phyloP scores from a whole-genome alignment of 2,888 invertebrate species.

The Trilocha varians region DNA sequence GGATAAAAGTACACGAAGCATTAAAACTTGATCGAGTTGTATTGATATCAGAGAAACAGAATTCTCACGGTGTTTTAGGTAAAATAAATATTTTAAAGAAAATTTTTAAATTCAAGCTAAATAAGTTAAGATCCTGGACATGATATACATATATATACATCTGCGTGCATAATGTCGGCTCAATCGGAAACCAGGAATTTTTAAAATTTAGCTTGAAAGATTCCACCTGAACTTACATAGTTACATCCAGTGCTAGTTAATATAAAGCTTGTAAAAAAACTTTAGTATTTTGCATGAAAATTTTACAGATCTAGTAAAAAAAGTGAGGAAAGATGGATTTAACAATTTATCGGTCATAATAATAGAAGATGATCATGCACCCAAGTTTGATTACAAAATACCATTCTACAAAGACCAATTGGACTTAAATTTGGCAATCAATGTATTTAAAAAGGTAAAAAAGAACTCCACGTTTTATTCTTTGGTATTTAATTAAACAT shows the following conservation, averaged over 20 bases:
- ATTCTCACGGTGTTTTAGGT: conserved; percentile 38
- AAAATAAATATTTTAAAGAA: too few relatives aligned
- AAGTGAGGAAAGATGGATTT: conserved; percentile 74
- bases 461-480: background rate
- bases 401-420: conserved; percentile 66
- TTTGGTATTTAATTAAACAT: background rate
- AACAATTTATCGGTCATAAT: conserved; percentile 57
- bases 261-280: too few relatives aligned
- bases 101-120: too few relatives aligned
- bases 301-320: conserved; percentile 77
- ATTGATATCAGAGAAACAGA: conserved; percentile 34
- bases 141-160: too few relatives aligned
- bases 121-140: too few relatives aligned
- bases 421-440: conserved; percentile 76
- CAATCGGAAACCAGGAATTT: too few relatives aligned
- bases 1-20: conserved; percentile 31
- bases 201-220: too few relatives aligned
- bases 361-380: conserved; percentile 58
- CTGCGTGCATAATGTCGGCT: too few relatives aligned
- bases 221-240: too few relatives aligned
- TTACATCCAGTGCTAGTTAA: too few relatives aligned
- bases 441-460: conserved; percentile 62
- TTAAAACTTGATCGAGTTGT: conserved; percentile 29
- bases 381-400: conserved; percentile 59
- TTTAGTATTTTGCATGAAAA: too few relatives aligned